Conservation (phyloP, 2,888 invertebrate genomes). For the Salpingus planirostris region DNA sequence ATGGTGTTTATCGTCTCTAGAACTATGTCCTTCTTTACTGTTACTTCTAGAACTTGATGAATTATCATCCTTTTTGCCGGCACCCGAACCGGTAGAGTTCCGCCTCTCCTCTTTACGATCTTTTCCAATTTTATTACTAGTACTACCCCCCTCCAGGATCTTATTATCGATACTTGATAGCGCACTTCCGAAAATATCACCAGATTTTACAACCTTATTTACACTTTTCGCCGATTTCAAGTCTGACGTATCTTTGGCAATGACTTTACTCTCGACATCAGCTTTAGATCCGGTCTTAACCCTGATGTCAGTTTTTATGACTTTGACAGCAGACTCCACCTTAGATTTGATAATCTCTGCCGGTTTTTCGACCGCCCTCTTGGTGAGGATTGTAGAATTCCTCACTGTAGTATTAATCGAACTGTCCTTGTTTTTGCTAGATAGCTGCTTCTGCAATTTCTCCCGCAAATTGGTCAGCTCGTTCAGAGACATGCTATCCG, state of each 20-base stretch:
- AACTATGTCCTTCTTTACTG: constrained; percentile 8
- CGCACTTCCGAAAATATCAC: constrained; percentile 23
- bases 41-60: constrained; percentile 12
- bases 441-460: constrained; percentile 43
- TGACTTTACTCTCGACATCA: constrained; percentile 4
- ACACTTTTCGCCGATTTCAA: constrained; percentile 6
- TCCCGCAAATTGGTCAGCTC: constrained; percentile 44
- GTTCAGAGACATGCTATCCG: constrained; percentile 44
- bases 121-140: constrained; percentile 6
- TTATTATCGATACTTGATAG: constrained; percentile 26
- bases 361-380: constrained; percentile 9
- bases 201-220: constrained; percentile 22
- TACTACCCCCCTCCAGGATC: constrained; percentile 16
- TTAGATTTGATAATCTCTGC: background rate
- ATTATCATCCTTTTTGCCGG: constrained; percentile 10
- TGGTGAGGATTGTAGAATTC: constrained; percentile 17
- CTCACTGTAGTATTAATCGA: constrained; percentile 20
- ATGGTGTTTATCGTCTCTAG: constrained; percentile 4
- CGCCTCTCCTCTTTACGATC: constrained; percentile 7
- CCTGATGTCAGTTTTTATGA: constrained; percentile 10
- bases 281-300: constrained; percentile 5
- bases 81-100: no score
- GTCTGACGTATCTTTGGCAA: constrained; percentile 1
- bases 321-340: no score
- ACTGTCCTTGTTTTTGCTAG: background rate